Conservation (phyloP, 2,113 vertebrate genomes). For the Phaethon lepturus region DNA sequence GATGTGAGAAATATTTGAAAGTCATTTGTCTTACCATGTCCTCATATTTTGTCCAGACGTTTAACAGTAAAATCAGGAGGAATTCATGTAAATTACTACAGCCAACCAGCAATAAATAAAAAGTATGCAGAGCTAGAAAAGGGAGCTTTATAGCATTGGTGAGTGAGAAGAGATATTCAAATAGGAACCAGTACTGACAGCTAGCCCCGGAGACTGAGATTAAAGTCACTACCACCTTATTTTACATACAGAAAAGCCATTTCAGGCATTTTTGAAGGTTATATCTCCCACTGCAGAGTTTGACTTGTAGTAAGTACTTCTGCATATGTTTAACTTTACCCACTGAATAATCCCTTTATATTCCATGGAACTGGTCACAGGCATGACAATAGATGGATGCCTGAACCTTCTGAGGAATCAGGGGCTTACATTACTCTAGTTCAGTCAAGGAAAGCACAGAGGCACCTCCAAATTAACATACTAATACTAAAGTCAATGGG, state of each 20-base stretch:
- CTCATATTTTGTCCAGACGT: background rate
- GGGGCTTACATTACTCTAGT: background rate
- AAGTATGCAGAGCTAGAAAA: background rate
- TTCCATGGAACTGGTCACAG: background rate
- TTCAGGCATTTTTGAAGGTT: slow-evolving; percentile 17
- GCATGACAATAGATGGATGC: background rate
- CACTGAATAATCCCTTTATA: background rate
- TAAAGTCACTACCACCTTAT: background rate
- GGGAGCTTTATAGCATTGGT: background rate
- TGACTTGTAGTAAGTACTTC: background rate
- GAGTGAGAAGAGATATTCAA: background rate
- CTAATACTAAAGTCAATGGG: background rate
- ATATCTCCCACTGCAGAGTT: background rate
- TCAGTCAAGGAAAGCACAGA: background rate
- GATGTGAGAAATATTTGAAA: background rate
- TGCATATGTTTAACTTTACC: background rate
- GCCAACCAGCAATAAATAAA: background rate
- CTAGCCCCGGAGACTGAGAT: background rate
- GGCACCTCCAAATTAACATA: background rate
- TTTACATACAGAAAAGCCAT: slow-evolving; percentile 11
- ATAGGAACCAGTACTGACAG: background rate
- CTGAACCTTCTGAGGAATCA: background rate
- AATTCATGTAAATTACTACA: background rate
- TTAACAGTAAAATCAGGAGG: background rate
- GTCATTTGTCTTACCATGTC: background rate